Evolutionary conservation across 2,888 invertebrate species (phyloP), one percentile per base, ranked within the genome.

Genomic region (Zhuqinia jingwanae): DNA sequence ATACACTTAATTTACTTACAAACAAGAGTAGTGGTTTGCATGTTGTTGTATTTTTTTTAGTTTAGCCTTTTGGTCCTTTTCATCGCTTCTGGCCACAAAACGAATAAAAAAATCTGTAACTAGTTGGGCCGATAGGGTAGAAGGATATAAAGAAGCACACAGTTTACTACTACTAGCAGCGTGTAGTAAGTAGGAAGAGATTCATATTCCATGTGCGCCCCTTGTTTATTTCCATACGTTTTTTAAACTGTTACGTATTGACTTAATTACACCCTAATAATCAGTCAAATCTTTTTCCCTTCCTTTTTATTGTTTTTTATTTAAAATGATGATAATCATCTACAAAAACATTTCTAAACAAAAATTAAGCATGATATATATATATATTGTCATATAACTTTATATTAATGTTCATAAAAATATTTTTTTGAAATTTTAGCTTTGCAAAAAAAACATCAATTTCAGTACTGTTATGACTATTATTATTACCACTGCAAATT

Each of bases 401-500:
- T 8, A 36, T 36, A 50, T 15, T 2, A 22, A 22, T 5, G 15
- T 13, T 2, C 13, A 47, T 47, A 73, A 15, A 20, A 73, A 45
- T 20, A 68, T 50, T 25, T 73, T n/a, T n/a, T n/a, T n/a, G n/a
- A 50, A 50, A 73, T 50, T 50, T 8, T 17, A 73, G 17, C 50
- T 73, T 27, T 47, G n/a, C n/a, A n/a, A n/a, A n/a, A 76, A 75
- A 53, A 53, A 30, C 68, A 27, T 78, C 11, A 78, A 70, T 84
- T 30, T 78, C 53, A 78, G 70, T 84, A 77, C 63, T 11, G 50
- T 83, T 83, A 78, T 65, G 75, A 47, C 60, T 53, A 76, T 80
- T 80, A 85, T 85, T 85, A 80, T 85, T 79, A 65, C 76, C 63
- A 56, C 63, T 75, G 80, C 85, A 80, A 85, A 79, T 85, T 73